Percentiles rank a stretch among this genome's conserved stretches.
phyloP scores from a whole-genome alignment of 2,113 vertebrate genomes.

The Tachuris rubrigastra region DNA sequence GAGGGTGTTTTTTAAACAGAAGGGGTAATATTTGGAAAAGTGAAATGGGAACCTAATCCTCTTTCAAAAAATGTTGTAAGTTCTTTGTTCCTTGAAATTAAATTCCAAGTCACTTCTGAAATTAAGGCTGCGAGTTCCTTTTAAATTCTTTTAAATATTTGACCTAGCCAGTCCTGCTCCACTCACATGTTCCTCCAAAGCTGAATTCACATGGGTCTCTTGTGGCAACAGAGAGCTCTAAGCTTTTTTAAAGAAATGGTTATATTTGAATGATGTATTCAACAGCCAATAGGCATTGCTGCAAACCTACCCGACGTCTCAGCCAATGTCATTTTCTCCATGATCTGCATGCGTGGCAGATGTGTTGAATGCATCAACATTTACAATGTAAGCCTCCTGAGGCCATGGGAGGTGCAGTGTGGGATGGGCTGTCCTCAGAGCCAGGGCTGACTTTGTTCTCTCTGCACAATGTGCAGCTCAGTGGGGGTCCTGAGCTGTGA shows the following conservation, averaged over 20 bases:
- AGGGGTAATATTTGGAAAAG: neutral
- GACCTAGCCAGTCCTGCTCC: neutral
- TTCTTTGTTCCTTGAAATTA: neutral
- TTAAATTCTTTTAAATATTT: neutral
- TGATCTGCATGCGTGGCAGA: neutral
- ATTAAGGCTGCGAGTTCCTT: neutral
- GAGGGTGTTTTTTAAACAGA: neutral
- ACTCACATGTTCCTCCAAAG: neutral
- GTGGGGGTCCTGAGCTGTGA: neutral
- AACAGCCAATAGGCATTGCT: neutral
- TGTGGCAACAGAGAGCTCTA: neutral
- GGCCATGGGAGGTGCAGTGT: neutral
- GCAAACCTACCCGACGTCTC: neutral
- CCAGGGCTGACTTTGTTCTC: neutral
- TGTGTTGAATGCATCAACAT: slow-evolving; percentile 24
- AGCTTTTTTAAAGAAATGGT: neutral
- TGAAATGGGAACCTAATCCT: neutral
- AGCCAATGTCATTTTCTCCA: neutral
- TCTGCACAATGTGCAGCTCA: neutral
- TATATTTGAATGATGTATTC: neutral
- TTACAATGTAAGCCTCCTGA: neutral
- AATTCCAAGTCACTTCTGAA: neutral
- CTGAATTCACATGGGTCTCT: neutral
- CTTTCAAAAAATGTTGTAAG: neutral
- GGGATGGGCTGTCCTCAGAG: neutral